Base-by-base conservation (phyloP, 30 jellyfish, hydroid and myxozoan genomes). In the Aurelia aurita region DNA sequence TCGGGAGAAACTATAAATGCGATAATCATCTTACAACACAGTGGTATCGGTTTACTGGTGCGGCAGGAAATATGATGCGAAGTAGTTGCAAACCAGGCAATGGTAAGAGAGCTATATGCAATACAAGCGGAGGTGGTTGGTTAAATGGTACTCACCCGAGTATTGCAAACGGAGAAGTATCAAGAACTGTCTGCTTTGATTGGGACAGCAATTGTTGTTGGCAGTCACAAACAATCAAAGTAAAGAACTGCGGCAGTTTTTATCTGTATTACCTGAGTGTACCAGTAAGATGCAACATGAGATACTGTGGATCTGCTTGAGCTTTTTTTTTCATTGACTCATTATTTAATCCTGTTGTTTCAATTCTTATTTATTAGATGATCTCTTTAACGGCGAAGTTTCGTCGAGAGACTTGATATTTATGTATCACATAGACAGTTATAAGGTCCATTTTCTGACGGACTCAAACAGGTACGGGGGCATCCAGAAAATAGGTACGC, bases 11-110 rank as follows among this genome's bases (percentile, higher is more conserved):
- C 25, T 19, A 19, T 55, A 0, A 3, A 10, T 66, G 78, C 26
- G 78, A 66, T 51, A 31, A 23, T 21, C 3, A 23, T 29, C 55
- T 66, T 22, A 29, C 51, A 66, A 25, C 21, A 2, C 58, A 29
- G 51, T 66, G 78, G 78, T 66, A 66, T 20, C 78, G 78, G 22
- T 66, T 66, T 66, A 66, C 58, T 28, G 78, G 78, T 13, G 55
- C 46, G 58, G 78, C 78, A 10, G 78, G 78, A 20, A 66, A 46
- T 3, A 66, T 19, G n/a, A 66, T 66, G 78, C 58, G 39, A 14
- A 29, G 57, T 14, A 34, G 78, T 51, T 66, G 78, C 51, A 46
- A 46, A 10, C 28, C 55, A 29, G 55, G 51, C 0, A 9, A 25
- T 66, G 78, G 78, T 5, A 66, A 4, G 39, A 22, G 1, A 16